phyloP scores from a whole-genome alignment of 2,113 vertebrate species.

The Mus pahari region DNA sequence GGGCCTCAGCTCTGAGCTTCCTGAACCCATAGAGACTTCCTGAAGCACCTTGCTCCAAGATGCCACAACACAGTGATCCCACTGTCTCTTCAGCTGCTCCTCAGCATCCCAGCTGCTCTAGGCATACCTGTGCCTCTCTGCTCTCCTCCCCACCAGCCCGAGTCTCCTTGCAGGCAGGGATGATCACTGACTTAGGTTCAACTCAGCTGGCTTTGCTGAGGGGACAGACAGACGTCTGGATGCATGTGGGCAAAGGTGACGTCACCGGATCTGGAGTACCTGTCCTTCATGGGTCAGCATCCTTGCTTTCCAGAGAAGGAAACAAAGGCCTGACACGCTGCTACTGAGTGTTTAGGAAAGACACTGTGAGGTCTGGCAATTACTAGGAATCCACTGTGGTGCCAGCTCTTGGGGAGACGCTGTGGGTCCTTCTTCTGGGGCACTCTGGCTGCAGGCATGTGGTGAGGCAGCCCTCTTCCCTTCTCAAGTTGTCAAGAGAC shows the following conservation, averaged over 20 bases:
- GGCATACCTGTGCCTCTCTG: neutral
- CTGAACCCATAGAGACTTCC: too few relatives aligned
- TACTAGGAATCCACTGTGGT: neutral
- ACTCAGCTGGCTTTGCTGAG: neutral
- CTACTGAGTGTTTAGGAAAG: too few relatives aligned
- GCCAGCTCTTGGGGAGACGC: too few relatives aligned
- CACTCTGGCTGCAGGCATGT: neutral
- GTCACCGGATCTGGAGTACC: neutral
- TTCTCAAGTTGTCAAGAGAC: neutral
- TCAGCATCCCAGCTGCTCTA: neutral
- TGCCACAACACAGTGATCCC: neutral
- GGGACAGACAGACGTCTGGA: neutral
- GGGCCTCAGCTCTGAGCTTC: neutral
- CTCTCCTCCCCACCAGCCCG: accelerated
- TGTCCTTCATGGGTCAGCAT: accelerated
- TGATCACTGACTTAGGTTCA: accelerated
- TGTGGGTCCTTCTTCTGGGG: neutral
- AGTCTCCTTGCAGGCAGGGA: neutral
- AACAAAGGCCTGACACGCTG: neutral
- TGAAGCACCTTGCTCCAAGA: accelerated
- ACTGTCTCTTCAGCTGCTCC: accelerated
- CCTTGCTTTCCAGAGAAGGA: neutral
- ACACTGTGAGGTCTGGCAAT: accelerated
- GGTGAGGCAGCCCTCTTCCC: too few relatives aligned
- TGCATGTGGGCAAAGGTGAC: neutral